Percentiles rank a stretch among this genome's conserved stretches.
These are phyloP conservation scores for Chloroceryle amazona DNA, from an alignment of 2,797 vertebrate genomes.

Conservation along the genomic window DNA sequence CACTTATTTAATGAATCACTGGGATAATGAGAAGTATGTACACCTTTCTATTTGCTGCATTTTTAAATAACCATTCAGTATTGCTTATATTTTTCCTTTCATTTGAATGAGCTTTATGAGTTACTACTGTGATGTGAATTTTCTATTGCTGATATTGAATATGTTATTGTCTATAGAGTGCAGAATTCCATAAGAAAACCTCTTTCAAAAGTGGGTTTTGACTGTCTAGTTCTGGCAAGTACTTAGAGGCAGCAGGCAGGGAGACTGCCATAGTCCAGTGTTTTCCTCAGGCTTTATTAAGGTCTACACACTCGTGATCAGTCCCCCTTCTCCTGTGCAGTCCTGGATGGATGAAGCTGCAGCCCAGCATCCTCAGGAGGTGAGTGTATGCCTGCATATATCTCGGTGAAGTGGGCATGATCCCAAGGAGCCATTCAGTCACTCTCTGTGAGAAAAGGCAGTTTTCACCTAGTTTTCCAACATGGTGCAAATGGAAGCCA, in stretches of 20 bases:
- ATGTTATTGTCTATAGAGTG: not conserved
- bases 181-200: not conserved
- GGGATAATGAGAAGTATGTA: not conserved
- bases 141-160: not conserved
- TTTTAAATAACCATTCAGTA: not conserved
- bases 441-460: not conserved
- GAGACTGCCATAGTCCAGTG: not conserved
- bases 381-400: accelerated
- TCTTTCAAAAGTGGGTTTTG: not conserved
- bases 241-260: not conserved
- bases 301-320: not conserved
- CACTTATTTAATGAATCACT: not conserved
- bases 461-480: not conserved
- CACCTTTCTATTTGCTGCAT: not conserved
- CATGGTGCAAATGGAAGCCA: not conserved
- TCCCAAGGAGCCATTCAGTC: not conserved
- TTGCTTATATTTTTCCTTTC: not conserved
- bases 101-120: not conserved
- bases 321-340: not conserved
- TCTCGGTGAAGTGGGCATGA: not conserved
- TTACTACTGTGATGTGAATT: not conserved
- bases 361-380: not conserved
- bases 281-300: not conserved
- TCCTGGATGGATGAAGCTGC: not conserved
- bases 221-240: not conserved